phyloP scores from a whole-genome alignment of 2,113 vertebrate genomes.

The Brachypteracias leptosomus region DNA sequence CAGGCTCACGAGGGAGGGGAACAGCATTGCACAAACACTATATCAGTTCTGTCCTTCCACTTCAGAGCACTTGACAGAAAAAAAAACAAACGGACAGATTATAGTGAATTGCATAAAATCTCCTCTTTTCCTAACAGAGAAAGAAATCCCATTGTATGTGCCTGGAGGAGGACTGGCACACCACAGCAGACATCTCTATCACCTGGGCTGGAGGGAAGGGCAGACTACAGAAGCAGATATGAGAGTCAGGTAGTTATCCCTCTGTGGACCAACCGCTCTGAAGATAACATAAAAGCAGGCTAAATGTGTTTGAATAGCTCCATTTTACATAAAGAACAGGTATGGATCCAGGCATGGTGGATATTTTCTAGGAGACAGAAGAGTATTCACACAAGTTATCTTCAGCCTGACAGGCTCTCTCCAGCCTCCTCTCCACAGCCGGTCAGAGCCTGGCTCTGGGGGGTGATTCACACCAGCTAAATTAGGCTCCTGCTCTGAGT shows the following conservation, averaged over 20 bases:
- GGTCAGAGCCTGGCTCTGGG: not conserved
- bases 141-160: not conserved
- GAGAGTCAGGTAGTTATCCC: not conserved
- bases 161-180: not conserved
- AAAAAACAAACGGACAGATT: not conserved
- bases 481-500: not conserved
- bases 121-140: not conserved
- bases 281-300: not conserved
- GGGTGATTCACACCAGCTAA: not conserved
- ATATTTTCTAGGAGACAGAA: not conserved
- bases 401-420: not conserved
- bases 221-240: not conserved
- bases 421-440: not conserved
- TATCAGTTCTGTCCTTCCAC: not conserved
- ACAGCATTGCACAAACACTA: not conserved
- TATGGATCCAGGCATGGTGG: accelerated
- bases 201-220: not conserved
- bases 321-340: not conserved
- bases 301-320: not conserved
- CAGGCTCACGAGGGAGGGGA: not conserved
- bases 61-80: not conserved
- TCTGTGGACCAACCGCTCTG: not conserved
- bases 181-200: not conserved
- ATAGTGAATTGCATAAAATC: not conserved
- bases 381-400: not conserved